Conservation (phyloP, 2,797 vertebrate species). For the Podargus strigoides region DNA sequence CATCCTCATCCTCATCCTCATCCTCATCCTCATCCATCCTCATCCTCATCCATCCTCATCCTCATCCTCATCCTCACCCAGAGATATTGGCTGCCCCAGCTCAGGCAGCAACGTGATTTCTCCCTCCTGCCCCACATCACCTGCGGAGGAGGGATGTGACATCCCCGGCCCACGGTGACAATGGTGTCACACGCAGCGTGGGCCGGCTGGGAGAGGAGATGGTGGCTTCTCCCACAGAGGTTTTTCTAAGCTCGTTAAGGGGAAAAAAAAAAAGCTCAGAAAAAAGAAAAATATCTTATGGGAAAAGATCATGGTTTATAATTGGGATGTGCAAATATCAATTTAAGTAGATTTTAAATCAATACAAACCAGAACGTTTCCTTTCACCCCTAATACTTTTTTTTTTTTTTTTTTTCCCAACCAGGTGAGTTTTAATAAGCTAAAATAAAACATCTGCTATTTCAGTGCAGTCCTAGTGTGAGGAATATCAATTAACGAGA, state of each 20-base stretch:
- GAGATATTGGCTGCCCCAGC: neutral
- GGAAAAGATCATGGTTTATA: neutral
- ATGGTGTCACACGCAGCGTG: fast-evolving
- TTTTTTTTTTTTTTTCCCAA: neutral
- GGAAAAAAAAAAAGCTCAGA: too few species aligned
- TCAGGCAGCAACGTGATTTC: too few species aligned
- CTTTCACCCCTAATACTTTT: neutral
- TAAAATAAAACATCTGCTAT: conserved; percentile 7
- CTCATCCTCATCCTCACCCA: neutral
- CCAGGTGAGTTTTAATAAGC: conserved; percentile 35
- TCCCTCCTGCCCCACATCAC: too few species aligned
- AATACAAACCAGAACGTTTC: neutral
- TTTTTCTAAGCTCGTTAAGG: neutral
- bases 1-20: too few species aligned
- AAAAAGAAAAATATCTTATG: neutral
- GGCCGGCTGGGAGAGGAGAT: neutral
- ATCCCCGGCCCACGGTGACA: neutral
- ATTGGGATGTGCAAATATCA: conserved; percentile 23
- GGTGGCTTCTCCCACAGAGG: neutral
- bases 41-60: neutral
- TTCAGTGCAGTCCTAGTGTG: neutral
- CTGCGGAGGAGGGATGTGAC: fast-evolving
- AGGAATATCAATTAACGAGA: conserved; percentile 4
- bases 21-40: neutral
- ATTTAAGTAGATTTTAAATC: conserved; percentile 12